Conservation (phyloP, 2,888 invertebrate species). For the Flabesymbios commensalis region DNA sequence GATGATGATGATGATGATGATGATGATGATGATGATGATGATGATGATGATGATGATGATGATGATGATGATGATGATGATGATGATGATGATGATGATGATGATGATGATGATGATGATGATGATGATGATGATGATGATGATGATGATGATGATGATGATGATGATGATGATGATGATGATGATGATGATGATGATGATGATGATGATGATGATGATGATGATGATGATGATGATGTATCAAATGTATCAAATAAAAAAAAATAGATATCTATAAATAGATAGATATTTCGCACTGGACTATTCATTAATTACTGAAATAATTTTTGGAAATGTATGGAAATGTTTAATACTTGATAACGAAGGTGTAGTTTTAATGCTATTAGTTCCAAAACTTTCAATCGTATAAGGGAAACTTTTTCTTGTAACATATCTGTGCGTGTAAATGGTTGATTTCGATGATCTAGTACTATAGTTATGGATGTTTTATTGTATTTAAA, state of each 20-base stretch:
- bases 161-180: conserved; percentile 15
- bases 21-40: conserved; percentile 12
- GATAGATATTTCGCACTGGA: too few relatives aligned
- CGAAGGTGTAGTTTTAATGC: too few relatives aligned
- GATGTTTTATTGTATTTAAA: too few relatives aligned
- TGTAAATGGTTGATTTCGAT: too few relatives aligned
- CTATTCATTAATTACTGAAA: too few relatives aligned
- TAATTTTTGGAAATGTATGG: too few relatives aligned
- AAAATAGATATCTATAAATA: not conserved
- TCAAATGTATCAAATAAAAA: not conserved
- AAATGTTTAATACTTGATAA: too few relatives aligned
- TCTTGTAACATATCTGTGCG: too few relatives aligned
- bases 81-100: conserved; percentile 18
- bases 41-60: conserved; percentile 19
- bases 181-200: conserved; percentile 20
- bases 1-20: conserved; percentile 17
- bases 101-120: conserved; percentile 15
- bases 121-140: conserved; percentile 18
- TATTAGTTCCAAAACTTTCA: too few relatives aligned
- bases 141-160: conserved; percentile 22
- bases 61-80: conserved; percentile 21
- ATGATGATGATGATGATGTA: conserved; percentile 12
- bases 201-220: conserved; percentile 10
- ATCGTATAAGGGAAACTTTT: too few relatives aligned
- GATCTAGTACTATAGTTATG: too few relatives aligned